Percentiles rank a stretch among this genome's conserved stretches.
Evolutionary conservation across 2,113 vertebrate species (phyloP).

Genomic region (Desmodus rotundus): DNA sequence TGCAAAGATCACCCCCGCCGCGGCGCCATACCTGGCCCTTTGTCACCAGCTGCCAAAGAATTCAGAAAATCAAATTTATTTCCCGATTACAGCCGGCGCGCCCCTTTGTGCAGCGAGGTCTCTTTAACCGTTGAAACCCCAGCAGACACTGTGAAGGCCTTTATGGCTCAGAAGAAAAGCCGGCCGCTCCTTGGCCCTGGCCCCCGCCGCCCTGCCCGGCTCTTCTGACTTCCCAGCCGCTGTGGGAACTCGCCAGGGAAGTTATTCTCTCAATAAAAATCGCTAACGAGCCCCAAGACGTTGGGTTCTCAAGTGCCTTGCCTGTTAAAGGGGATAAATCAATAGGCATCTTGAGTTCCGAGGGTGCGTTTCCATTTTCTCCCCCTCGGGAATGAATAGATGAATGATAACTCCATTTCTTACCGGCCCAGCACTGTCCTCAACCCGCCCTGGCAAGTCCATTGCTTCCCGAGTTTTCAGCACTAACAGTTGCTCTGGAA

Average conservation of each 20-base stretch:
- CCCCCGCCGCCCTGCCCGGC: background rate
- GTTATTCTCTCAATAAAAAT: conserved; percentile 4
- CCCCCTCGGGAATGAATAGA: background rate
- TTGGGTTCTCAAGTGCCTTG: background rate
- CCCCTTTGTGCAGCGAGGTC: conserved; percentile 38
- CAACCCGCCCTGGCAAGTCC: background rate
- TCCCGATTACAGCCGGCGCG: conserved; percentile 35
- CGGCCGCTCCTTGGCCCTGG: background rate
- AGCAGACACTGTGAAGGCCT: conserved; percentile 12
- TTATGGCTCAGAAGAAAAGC: conserved; percentile 25
- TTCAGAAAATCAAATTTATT: conserved; percentile 73
- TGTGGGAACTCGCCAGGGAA: conserved; percentile 12
- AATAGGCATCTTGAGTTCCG: background rate
- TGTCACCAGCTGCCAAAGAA: conserved; percentile 73
- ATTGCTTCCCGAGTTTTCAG: background rate
- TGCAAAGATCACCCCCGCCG: conserved; percentile 65
- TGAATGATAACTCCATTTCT: background rate
- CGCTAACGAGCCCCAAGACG: background rate
- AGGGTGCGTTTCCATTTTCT: background rate
- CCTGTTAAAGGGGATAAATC: conserved; percentile 20
- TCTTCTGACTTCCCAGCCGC: background rate
- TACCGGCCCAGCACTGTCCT: background rate
- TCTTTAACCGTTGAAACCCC: conserved; percentile 34
- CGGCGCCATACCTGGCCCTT: conserved; percentile 76
- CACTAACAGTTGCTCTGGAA: rapidly evolving